Base-by-base conservation (phyloP, 2,113 vertebrate species). In the Neotoma lepida region DNA sequence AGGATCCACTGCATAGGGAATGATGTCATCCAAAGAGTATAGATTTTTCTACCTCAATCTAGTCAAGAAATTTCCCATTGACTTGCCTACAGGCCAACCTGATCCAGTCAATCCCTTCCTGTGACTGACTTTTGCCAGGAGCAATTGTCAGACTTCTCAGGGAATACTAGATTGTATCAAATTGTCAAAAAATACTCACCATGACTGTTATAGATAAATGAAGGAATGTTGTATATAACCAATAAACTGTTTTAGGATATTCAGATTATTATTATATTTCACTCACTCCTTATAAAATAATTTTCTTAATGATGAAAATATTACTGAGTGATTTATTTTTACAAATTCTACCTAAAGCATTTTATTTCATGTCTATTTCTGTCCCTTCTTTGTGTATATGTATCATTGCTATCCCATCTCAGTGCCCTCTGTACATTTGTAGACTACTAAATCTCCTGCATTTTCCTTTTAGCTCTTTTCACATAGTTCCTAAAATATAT, bases 381-480 rank as follows among this genome's bases (percentile, higher is more conserved):
- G 26, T 80, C 12, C 71, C 78, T 94, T 64, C 91, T 90, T 78
- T 91, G 4, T 2, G 39, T 70, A n/a, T 61, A 61, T 61, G 24
- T 26, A 61, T 8, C 6, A 35, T 35, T 68, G 66, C 33, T 68
- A 68, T 68, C 66, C 2, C 14, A 35, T 3, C 66, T 68, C 14
- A 35, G 33, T 88, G 61, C 0, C 71, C 71, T 88, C 8, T 56
- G 24, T 82, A 63, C 8, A 17, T 89, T 84, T 63, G 17, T 26
- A 84, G 46, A 54, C 20, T 92, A 66, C 93, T 93, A 39, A 24
- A 82, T 74, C 3, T 73, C 54, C 88, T 82, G 61, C 68, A 90
- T 82, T 93, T 81, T 77, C 17, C 85, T 92, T 93, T 73, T 86
- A 92, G 28, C 10, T 93, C 15, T 90, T 7, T 64, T 96, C 41